Conservation (phyloP, 1,140 invertebrate genomes). For the Euura saliciscinereae region DNA sequence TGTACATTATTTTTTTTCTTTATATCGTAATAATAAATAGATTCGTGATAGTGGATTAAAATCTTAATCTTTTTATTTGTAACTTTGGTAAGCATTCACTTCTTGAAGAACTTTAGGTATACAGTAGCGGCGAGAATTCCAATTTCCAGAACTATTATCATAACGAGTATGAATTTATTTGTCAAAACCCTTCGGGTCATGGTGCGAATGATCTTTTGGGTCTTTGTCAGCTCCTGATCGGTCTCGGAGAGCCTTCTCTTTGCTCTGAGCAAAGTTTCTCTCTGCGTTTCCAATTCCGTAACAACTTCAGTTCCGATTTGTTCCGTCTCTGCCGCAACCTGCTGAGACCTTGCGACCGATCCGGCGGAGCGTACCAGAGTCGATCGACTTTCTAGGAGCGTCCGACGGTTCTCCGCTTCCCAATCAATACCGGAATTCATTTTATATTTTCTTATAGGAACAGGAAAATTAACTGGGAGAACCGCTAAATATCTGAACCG, state of each 20-base stretch:
- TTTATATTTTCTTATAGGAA: slow-evolving; percentile 19
- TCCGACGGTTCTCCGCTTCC: slow-evolving; percentile 60
- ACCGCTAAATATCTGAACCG: neutral
- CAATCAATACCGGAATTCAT: slow-evolving; percentile 56
- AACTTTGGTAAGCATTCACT: slow-evolving; percentile 19
- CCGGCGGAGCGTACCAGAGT: slow-evolving; percentile 69
- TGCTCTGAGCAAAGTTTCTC: slow-evolving; percentile 68
- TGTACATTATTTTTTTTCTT: neutral
- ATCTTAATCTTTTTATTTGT: no score
- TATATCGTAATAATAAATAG: no score
- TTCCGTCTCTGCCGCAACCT: slow-evolving; percentile 79
- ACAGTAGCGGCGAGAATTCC: slow-evolving; percentile 64
- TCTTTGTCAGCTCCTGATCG: slow-evolving; percentile 65
- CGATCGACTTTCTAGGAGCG: slow-evolving; percentile 64
- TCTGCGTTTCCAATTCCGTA: slow-evolving; percentile 68
- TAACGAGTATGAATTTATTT: slow-evolving; percentile 71
- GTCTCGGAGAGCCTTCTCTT: slow-evolving; percentile 67
- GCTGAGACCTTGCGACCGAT: slow-evolving; percentile 72
- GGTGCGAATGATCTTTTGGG: slow-evolving; percentile 64
- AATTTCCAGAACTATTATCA: slow-evolving; percentile 72
- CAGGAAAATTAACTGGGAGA: neutral
- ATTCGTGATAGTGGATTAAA: no score
- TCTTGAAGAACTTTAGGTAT: slow-evolving; percentile 65
- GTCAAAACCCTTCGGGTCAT: slow-evolving; percentile 70
- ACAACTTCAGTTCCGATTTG: slow-evolving; percentile 78